Percentiles rank a stretch among this genome's conserved stretches.
Evolutionary conservation across 2,888 invertebrate genomes (phyloP).

Genomic region (Tenthredo scrophulariae): DNA sequence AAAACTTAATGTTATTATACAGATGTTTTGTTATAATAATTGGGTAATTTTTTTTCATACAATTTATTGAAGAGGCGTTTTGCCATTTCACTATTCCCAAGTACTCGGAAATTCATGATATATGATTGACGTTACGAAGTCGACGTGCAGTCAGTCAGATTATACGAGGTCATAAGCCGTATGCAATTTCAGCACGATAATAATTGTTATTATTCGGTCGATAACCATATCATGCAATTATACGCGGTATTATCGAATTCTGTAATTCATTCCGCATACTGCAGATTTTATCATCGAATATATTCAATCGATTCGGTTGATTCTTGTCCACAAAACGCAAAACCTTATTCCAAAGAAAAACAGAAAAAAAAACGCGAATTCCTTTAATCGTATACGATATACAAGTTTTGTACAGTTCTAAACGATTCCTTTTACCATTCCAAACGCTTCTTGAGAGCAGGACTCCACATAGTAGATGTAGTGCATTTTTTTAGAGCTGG

Average conservation of each 20-base stretch:
- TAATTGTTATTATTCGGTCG: conserved; percentile 37
- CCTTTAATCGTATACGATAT: too few relatives aligned
- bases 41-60: background rate
- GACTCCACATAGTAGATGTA: background rate
- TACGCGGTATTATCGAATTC: background rate
- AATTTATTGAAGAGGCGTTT: background rate
- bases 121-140: conserved; percentile 16
- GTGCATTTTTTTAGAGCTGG: conserved; percentile 69
- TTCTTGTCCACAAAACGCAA: too few relatives aligned
- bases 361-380: too few relatives aligned
- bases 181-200: conserved; percentile 38
- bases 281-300: background rate
- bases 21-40: background rate
- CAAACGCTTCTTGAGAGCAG: background rate
- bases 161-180: background rate
- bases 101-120: background rate
- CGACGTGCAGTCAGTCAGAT: conserved; percentile 9
- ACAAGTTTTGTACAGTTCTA: background rate
- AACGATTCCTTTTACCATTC: too few relatives aligned
- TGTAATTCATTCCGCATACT: background rate
- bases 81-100: background rate
- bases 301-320: background rate
- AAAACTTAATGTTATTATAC: background rate
- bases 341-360: too few relatives aligned
- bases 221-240: conserved; percentile 4